phyloP scores from a whole-genome alignment of 2,888 invertebrate genomes.

The Tiliacea aurago region DNA sequence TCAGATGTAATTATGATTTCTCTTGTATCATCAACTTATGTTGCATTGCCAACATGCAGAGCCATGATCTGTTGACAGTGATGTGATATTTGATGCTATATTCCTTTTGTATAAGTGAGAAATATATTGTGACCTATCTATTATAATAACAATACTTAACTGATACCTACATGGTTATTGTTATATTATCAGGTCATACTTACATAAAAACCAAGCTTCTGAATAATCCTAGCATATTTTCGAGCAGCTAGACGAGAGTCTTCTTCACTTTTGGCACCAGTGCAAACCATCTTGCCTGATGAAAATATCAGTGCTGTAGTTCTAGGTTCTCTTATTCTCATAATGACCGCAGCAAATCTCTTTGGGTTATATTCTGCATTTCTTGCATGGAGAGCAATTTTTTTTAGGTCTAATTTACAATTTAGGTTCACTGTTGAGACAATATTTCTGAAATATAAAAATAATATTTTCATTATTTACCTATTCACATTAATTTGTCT shows the following conservation, averaged over 20 bases:
- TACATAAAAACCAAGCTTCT: slow-evolving; percentile 95
- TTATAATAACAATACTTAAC: background rate
- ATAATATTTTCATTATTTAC: background rate
- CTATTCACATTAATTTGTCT: background rate
- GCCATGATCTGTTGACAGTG: background rate
- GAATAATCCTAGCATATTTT: slow-evolving; percentile 96
- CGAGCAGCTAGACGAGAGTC: slow-evolving; percentile 94
- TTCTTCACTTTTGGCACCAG: slow-evolving; percentile 95
- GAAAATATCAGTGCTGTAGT: slow-evolving; percentile 95
- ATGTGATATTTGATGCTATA: background rate
- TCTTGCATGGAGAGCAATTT: slow-evolving; percentile 98
- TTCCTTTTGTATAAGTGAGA: background rate
- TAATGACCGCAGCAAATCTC: slow-evolving; percentile 99
- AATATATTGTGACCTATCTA: background rate
- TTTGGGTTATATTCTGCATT: slow-evolving; percentile 99
- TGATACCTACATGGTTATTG: background rate
- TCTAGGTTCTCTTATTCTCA: slow-evolving; percentile 97
- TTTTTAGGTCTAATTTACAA: slow-evolving; percentile 98
- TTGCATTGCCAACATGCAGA: background rate
- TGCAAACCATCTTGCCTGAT: slow-evolving; percentile 96
- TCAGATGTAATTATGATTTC: background rate
- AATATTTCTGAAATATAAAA: slow-evolving; percentile 94
- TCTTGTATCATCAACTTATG: background rate
- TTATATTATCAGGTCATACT: slow-evolving; percentile 68
- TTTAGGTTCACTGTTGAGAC: slow-evolving; percentile 99